A percentile compares a stretch with the other conserved stretches of the same genome.
phyloP scores from a whole-genome alignment of 2,888 invertebrate genomes.

The Synanthedon myopaeformis region DNA sequence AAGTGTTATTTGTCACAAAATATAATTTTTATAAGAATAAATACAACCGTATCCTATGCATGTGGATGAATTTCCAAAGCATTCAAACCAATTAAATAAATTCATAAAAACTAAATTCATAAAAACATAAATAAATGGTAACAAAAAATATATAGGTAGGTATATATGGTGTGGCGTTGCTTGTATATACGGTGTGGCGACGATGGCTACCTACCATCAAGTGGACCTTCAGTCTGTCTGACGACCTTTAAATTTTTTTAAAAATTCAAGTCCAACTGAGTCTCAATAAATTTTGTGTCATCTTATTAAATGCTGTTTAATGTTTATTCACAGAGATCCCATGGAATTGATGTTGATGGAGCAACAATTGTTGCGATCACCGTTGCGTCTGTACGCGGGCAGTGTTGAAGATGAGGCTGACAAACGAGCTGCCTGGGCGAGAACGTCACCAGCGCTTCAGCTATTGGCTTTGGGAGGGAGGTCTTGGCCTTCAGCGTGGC shows the following conservation, averaged over 20 bases:
- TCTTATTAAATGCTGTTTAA: neutral
- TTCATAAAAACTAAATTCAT: too few species aligned
- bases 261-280: neutral
- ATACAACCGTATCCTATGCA: conserved; percentile 2
- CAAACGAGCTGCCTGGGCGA: conserved; percentile 68
- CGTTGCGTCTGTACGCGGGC: conserved; percentile 75
- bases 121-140: too few species aligned
- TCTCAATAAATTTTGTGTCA: neutral
- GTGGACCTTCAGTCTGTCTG: too few species aligned
- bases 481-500: conserved; percentile 88
- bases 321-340: conserved; percentile 73
- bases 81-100: too few species aligned
- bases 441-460: conserved; percentile 59
- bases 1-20: too few species aligned
- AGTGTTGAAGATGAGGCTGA: conserved; percentile 69
- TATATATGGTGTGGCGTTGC: too few species aligned
- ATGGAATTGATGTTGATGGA: conserved; percentile 85
- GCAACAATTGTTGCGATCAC: conserved; percentile 78
- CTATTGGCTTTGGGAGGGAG: conserved; percentile 72
- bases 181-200: too few species aligned
- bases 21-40: too few species aligned
- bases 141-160: too few species aligned
- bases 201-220: too few species aligned
- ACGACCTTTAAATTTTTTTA: neutral
- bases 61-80: neutral